Evolutionary conservation across 2,888 invertebrate genomes (phyloP), one percentile per base, ranked within the genome.

Genomic region (Elysia crispata): DNA sequence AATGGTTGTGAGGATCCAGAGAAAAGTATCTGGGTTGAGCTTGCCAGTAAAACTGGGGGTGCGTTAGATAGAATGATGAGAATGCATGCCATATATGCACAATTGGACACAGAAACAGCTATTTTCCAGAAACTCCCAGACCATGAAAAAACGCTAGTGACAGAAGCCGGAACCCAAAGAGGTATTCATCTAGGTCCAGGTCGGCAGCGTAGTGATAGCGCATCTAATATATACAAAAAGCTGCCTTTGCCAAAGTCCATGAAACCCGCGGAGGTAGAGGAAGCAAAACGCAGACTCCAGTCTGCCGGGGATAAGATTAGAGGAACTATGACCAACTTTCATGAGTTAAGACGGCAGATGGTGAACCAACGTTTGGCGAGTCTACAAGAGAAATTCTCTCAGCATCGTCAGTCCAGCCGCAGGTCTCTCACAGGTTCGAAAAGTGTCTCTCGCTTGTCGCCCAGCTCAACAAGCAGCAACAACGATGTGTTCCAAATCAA

Each of bases 61-160:
- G 78, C 82, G 6, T 81, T 88, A n/a, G 84, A 86, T 54, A 83
- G 81, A 57, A 83, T 86, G 72, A 82, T 86, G 82, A 82, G 81
- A 57, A 78, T 79, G 0, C 86, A 87, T 31, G 76, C 76, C 25
- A 72, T 79, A n/a, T 72, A 82, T 11, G 77, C 83, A 13, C 81
- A 82, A 6, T 13, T 64, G 20, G 70, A 80, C n/a, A 70, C 60
- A 13, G 87, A 87, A 75, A 83, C 83, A 0, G 85, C 84, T 30
- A 83, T 83, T 0, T 86, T 85, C 54, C 64, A 77, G 28, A 33
- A 83, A 25, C 62, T 87, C 77, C 28, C 64, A 8, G 85, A 84
- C 28, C 85, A 86, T 3, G 87, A 87, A 31, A 85, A 85, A 57
- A 77, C 31, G 8, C 75, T 81, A 20, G 67, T 87, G 20, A 81